Conservation (phyloP, 2,113 vertebrate genomes). For the Cyanocitta stelleri region DNA sequence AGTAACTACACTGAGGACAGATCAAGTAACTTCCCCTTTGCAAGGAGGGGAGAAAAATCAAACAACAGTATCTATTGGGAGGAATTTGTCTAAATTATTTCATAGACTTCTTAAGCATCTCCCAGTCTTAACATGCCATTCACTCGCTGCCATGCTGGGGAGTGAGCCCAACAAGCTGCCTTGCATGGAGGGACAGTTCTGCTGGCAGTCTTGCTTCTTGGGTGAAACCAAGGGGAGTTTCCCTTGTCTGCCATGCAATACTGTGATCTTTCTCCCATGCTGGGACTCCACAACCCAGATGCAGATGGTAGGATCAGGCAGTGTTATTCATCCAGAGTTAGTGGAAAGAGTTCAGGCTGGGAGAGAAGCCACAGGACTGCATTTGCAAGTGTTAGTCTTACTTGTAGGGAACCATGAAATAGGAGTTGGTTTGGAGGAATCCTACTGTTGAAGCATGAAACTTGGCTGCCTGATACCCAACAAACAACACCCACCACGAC, state of each 20-base stretch:
- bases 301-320: not conserved
- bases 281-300: not conserved
- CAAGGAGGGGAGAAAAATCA: not conserved
- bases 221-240: not conserved
- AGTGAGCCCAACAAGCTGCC: not conserved
- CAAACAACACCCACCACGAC: not conserved
- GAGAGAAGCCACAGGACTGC: not conserved
- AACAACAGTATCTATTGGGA: not conserved
- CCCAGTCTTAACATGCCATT: not conserved
- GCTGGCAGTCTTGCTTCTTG: not conserved
- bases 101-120: not conserved
- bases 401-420: not conserved
- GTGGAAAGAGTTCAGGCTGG: not conserved
- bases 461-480: not conserved
- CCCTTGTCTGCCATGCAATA: not conserved
- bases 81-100: not conserved
- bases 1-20: not conserved
- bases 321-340: not conserved
- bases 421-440: not conserved
- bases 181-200: not conserved
- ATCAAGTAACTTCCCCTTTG: not conserved
- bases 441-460: not conserved
- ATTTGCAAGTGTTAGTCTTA: not conserved
- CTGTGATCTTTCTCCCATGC: not conserved
- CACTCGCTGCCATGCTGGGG: not conserved